Base-by-base conservation (phyloP, 1,140 invertebrate species). In the Andrena cerasifolii region DNA sequence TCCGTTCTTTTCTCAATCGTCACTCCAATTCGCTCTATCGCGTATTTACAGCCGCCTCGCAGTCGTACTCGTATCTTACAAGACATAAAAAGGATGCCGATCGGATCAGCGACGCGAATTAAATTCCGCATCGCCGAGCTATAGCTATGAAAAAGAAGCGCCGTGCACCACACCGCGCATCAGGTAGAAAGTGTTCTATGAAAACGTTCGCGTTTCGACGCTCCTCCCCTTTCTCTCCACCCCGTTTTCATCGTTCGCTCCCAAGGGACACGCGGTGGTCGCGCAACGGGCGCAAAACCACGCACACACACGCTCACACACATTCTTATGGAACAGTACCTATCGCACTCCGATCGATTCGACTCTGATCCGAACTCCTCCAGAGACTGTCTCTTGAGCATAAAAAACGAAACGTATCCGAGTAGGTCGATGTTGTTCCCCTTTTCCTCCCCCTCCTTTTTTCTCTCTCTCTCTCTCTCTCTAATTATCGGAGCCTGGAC, bases 11-110 rank as follows among this genome's bases (percentile, higher is more conserved):
- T 70, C 36, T 66, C 47, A 10, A 8, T 43, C 33, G 24, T 18
- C 49, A 21, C 24, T 58, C 54, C 49, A 16, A 80, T 79, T 74
- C 21, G 36, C 14, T 7, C 31, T 18, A 83, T 82, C 67, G 70
- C 75, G 65, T 90, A 90, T 91, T 87, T 90, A 89, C 88, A 90
- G 77, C 86, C 66, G 71, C 68, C 67, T 56, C 63, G 47, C 86
- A 88, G 80, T 86, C 81, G 65, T 87, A 87, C 85, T 86, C 49
- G 82, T 81, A 87, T 86, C 68, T 88, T 91, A 90, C 76, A 87
- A 61, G 71, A 80, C 28, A 51, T 68, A 66, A 73, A 65, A 71
- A 59, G 53, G 59, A 63, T n/a, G 24, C 6, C n/a, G 71, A 68
- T 43, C 75, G 61, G 53, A 61, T 72, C 62, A 73, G 73, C 51